Evolutionary conservation across 1,140 invertebrate genomes (phyloP), one percentile per base, ranked within the genome.

Genomic region (Zaprionus africanus): DNA sequence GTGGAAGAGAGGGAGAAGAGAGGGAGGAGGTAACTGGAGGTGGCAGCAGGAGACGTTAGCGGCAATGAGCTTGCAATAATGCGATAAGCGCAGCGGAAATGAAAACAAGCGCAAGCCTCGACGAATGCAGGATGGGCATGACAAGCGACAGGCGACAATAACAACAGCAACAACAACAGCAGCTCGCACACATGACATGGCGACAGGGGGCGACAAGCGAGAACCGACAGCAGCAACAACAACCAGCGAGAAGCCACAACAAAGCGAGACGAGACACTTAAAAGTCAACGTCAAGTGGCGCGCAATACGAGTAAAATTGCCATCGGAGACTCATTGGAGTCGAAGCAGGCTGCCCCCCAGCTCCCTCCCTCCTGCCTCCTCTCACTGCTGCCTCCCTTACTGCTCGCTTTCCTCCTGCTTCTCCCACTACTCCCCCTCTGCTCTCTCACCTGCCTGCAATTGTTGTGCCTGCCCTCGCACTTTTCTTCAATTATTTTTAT

Each of bases 11-110:
- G 28, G 53, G 51, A 13, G 19, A 1, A 64, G 51, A 5, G 61
- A 82, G 62, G 53, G 43, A 43, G 24, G 51, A 64, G 69, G 34
- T 24, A 31, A 34, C 53, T 24, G 49, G 15, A 49, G 54, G 62
- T 67, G 26, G 75, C 64, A 75, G 78, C 38, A 75, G 62, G 78
- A 80, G 83, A 71, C 69, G 31, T 34, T 34, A 74, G 43, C 74
- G 78, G 84, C 84, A 83, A 88, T 88, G 84, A 87, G 84, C 84
- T 87, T 88, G 84, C 84, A 83, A 87, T 87, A 87, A 87, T 88
- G 84, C 88, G 84, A 87, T 87, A 87, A 87, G 81, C 80, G 84
- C 58, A 84, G 62, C 81, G 84, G 84, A 87, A 87, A 87, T 87
- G 84, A 87, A 88, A 87, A 81, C 84, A 87, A 87, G 84, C 70